Base-by-base conservation (phyloP, 2,113 vertebrate species). In the Murina feae region DNA sequence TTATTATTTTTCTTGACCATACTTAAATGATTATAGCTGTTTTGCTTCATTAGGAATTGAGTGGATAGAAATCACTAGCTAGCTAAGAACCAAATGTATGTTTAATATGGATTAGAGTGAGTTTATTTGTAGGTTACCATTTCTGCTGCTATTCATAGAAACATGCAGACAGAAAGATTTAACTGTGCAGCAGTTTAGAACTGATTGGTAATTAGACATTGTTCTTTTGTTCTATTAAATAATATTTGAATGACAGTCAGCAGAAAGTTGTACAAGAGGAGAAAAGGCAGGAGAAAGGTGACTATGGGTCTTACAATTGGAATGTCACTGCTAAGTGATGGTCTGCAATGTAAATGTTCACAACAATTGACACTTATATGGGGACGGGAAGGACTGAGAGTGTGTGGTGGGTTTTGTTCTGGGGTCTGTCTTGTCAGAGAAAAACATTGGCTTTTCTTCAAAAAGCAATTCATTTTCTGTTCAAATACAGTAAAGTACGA, bases 191-290 rank as follows among this genome's bases (percentile, higher is more conserved):
- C 74, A 92, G 65, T 90, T 89, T 47, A 39, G 66, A 95, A 95
- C 90, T 95, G 88, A 94, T 60, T 72, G 53, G 58, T 94, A 66
- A 94, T 89, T 95, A 66, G 65, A 94, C 96, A 92, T 87, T 80
- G 37, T 72, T 93, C 75, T 94, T 96, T 72, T 91, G 83, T 94
- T 90, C 84, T 93, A 37, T 95, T 89, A 83, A 95, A 55, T 94
- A 82, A 93, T 76, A 94, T 95, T 91, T 95, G 94, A 95, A 87
- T 95, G 92, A 72, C 90, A 87, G 72, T 71, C 58, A 86, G 79
- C 66, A 83, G 78, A 89, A 94, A 93, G 55, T 94, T 87, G 83
- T 83, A 5, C 30, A 72, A 39, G 55, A 89, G 71, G 68, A 83
- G 72, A 93, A 96, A 88, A 93, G 65, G 44, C 66, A 92, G 76